A percentile compares a stretch with the other conserved stretches of the same genome.
phyloP scores from a whole-genome alignment of 2,888 invertebrate species.

The Meiosimyza platycephala region DNA sequence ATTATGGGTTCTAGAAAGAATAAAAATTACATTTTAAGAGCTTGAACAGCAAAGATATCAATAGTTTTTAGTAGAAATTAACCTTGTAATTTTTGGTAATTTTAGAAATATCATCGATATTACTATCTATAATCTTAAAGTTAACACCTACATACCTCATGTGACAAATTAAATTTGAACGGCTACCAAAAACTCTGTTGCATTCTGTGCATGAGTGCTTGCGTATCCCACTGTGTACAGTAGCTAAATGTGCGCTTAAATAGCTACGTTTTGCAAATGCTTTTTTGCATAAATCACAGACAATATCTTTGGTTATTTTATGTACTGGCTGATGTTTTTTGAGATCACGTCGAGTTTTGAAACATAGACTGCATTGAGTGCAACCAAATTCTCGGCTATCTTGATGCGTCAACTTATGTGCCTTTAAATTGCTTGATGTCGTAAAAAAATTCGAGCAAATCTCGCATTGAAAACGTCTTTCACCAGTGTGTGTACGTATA shows the following conservation, averaged over 20 bases:
- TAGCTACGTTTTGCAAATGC: conserved; percentile 52
- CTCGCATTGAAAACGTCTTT: conserved; percentile 55
- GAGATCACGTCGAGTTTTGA: conserved; percentile 52
- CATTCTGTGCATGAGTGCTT: conserved; percentile 53
- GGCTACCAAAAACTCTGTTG: conserved; percentile 51
- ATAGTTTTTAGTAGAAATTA: no score
- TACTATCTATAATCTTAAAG: background rate
- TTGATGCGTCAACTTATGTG: conserved; percentile 51
- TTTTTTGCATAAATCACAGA: conserved; percentile 51
- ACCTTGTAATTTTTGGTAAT: no score
- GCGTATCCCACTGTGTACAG: conserved; percentile 51
- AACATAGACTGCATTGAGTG: conserved; percentile 47
- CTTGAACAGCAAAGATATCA: no score
- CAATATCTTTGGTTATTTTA: conserved; percentile 48
- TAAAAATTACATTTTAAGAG: background rate
- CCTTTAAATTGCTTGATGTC: conserved; percentile 54
- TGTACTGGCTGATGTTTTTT: conserved; percentile 51
- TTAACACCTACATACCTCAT: conserved; percentile 45
- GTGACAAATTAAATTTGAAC: conserved; percentile 54
- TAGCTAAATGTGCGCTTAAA: conserved; percentile 50
- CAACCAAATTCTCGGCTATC: conserved; percentile 49
- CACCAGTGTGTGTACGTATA: conserved; percentile 49
- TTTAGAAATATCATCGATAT: background rate
- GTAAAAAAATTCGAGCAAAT: conserved; percentile 54
- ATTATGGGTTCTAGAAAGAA: conserved; percentile 50